These are phyloP conservation scores for Antitype chi DNA, from an alignment of 2,888 invertebrate species.

Conservation along the genomic window DNA sequence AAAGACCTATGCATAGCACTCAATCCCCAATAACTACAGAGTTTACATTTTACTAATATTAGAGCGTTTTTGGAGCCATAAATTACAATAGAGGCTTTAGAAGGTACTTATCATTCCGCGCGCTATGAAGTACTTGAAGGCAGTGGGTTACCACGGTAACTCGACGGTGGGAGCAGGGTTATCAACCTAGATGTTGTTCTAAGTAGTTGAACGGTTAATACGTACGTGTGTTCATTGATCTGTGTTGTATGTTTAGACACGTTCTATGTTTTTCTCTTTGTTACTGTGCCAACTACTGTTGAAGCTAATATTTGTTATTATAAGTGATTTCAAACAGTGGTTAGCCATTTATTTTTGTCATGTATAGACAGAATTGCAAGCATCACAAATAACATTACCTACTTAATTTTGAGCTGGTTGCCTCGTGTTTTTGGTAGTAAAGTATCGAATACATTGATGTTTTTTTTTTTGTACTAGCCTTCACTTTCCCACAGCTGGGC, in stretches of 20 bases:
- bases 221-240: background rate
- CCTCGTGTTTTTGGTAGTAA: background rate
- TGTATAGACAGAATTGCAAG: background rate
- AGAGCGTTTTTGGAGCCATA: background rate
- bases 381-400: background rate
- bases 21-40: background rate
- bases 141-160: constrained; percentile 1
- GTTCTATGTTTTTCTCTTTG: background rate
- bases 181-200: background rate
- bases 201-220: background rate
- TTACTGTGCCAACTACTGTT: background rate
- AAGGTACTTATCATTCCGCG: constrained; percentile 19
- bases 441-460: background rate
- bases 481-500: background rate
- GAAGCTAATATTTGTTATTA: background rate
- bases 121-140: constrained; percentile 41
- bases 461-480: background rate
- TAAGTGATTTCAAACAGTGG: background rate
- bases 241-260: background rate
- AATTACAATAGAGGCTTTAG: constrained; percentile 24
- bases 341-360: background rate
- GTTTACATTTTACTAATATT: background rate
- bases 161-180: background rate
- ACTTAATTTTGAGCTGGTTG: background rate
- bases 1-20: background rate